A percentile compares a stretch with the other conserved stretches of the same genome.
Conservation (phyloP, 1,140 invertebrate species). For the Cydia strobilella region DNA sequence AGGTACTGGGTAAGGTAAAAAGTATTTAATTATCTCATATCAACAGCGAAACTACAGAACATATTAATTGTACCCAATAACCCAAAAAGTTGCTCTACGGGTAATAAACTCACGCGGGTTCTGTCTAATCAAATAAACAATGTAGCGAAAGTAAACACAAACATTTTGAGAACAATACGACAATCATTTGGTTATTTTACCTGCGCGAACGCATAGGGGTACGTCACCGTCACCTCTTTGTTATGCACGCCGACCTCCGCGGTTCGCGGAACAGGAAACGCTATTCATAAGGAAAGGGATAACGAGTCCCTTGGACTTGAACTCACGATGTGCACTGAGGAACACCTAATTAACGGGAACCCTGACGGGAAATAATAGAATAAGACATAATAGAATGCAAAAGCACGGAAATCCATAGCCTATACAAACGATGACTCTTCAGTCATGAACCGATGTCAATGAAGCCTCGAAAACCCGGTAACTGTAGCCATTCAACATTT, state of each 20-base stretch:
- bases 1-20: no score
- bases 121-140: not conserved
- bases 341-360: not conserved
- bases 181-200: not conserved
- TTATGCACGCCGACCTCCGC: constrained; percentile 13
- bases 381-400: not conserved
- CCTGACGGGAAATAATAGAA: not conserved
- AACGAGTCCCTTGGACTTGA: constrained; percentile 8
- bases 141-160: not conserved
- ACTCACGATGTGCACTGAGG: not conserved
- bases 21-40: no score
- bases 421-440: not conserved
- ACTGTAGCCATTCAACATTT: no score
- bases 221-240: constrained; percentile 15
- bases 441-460: not conserved
- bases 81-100: not conserved
- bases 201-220: not conserved
- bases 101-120: not conserved
- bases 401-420: not conserved
- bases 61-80: not conserved
- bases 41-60: no score
- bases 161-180: not conserved
- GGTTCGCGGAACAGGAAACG: constrained; percentile 20
- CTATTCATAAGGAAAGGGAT: constrained; percentile 14
- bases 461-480: not conserved